Percentiles rank a stretch among this genome's conserved stretches.
Conservation (phyloP, 2,113 vertebrate genomes). For the Nannobrachium achirus region DNA sequence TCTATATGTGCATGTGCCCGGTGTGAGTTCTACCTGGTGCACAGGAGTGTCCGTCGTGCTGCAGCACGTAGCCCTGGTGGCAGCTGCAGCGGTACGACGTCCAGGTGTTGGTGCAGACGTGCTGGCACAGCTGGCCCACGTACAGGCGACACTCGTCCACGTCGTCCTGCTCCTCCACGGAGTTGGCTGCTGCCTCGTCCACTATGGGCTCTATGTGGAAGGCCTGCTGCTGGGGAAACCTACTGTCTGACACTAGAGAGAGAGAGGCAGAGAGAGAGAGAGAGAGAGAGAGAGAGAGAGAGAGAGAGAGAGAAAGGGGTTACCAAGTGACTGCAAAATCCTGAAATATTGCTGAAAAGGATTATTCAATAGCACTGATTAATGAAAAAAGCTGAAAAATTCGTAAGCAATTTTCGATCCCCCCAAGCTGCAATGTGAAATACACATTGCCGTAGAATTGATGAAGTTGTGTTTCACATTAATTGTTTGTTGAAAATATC, state of each 20-base stretch:
- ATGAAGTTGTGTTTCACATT: no score
- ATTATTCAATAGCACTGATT: no score
- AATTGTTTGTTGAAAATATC: no score
- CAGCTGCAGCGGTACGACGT: conserved; percentile 89
- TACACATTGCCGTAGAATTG: no score
- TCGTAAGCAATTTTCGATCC: no score
- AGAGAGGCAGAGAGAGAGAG: background rate
- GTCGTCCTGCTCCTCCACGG: conserved; percentile 78
- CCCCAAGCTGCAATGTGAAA: no score
- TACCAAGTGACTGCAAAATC: no score
- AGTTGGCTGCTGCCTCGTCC: conserved; percentile 56
- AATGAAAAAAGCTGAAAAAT: no score
- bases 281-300: background rate
- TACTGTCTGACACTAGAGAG: conserved; percentile 81
- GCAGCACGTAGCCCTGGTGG: conserved; percentile 84
- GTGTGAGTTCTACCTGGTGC: conserved; percentile 85
- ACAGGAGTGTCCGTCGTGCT: conserved; percentile 86
- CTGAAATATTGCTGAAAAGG: no score
- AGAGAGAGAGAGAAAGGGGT: background rate
- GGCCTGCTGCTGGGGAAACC: conserved; percentile 84
- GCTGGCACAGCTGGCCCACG: conserved; percentile 82
- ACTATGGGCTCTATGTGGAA: conserved; percentile 79
- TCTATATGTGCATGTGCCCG: no score
- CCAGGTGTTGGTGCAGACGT: conserved; percentile 82
- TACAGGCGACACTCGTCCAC: conserved; percentile 85